Evolutionary conservation across 30 jellyfish, hydroid and myxozoan genomes (phyloP).

Genomic region (Calvadosia cruxmelitensis): DNA sequence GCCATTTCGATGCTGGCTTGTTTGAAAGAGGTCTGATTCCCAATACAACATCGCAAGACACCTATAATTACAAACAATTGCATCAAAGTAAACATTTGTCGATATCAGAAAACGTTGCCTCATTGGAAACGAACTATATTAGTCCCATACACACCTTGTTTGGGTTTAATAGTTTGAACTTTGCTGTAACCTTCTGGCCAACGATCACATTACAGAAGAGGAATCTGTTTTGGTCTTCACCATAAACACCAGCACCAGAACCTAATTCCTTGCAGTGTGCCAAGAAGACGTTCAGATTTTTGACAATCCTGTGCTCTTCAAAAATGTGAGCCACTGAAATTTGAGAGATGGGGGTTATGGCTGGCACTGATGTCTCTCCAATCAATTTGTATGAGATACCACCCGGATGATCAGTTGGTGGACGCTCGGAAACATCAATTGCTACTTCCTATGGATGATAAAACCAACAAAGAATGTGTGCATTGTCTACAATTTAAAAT

Average conservation of each 20-base stretch:
- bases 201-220: slow-evolving; percentile 70
- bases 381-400: slow-evolving; percentile 63
- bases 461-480: neutral
- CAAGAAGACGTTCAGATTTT: slow-evolving; percentile 54
- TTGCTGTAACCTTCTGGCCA: slow-evolving; percentile 70
- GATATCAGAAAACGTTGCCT: too few relatives aligned
- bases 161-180: slow-evolving; percentile 63
- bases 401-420: slow-evolving; percentile 73
- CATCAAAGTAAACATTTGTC: too few relatives aligned
- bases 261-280: slow-evolving; percentile 50
- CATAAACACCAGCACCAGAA: slow-evolving; percentile 83
- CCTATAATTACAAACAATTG: too few relatives aligned
- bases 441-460: slow-evolving; percentile 41
- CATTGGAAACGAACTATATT: too few relatives aligned
- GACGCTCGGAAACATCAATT: slow-evolving; percentile 68
- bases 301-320: slow-evolving; percentile 89
- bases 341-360: slow-evolving; percentile 51
- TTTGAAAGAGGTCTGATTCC: slow-evolving; percentile 57
- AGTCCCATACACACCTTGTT: slow-evolving; percentile 38
- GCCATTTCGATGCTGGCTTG: slow-evolving; percentile 55
- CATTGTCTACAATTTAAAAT: too few relatives aligned
- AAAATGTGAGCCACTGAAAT: slow-evolving; percentile 41
- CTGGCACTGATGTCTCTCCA: slow-evolving; percentile 83
- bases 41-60: slow-evolving; percentile 80
- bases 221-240: slow-evolving; percentile 76